Conservation (phyloP, 2,113 vertebrate species). For the Clarias gariepinus region DNA sequence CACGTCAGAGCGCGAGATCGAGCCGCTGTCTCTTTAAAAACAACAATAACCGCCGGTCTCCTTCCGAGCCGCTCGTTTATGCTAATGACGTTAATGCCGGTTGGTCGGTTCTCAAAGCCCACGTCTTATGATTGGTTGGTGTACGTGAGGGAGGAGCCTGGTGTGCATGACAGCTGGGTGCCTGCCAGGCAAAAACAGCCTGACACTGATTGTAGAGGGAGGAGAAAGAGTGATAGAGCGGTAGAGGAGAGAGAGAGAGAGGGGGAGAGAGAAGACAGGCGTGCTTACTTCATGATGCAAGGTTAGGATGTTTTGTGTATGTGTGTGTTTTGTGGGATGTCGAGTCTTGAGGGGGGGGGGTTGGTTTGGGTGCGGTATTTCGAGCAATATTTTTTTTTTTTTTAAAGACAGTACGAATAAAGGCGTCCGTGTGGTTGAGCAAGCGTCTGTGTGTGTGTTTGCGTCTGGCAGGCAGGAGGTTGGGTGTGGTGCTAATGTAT, state of each 20-base stretch:
- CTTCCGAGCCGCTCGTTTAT: constrained; percentile 65
- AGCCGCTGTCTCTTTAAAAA: constrained; percentile 79
- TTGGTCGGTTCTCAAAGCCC: constrained; percentile 67
- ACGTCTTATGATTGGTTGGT: constrained; percentile 65
- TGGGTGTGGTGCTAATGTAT: constrained; percentile 73
- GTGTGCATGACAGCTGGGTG: constrained; percentile 78
- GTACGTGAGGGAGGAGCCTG: constrained; percentile 67
- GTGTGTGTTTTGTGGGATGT: constrained; percentile 45
- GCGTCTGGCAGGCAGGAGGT: constrained; percentile 73
- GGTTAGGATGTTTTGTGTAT: constrained; percentile 71
- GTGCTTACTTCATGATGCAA: constrained; percentile 80
- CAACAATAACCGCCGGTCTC: constrained; percentile 71
- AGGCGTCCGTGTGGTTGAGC: constrained; percentile 64
- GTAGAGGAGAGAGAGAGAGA: constrained; percentile 67
- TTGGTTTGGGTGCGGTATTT: constrained; percentile 62
- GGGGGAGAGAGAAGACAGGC: constrained; percentile 73
- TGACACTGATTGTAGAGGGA: constrained; percentile 69
- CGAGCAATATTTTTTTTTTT: constrained; percentile 54
- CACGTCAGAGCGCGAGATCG: constrained; percentile 29
- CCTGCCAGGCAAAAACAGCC: constrained; percentile 74
- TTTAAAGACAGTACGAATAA: constrained; percentile 51
- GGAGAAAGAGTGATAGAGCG: constrained; percentile 57
- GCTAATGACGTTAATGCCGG: constrained; percentile 76
- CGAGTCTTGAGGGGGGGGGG: constrained; percentile 68
- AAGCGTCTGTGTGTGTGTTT: constrained; percentile 58